Conservation (phyloP, 2,113 vertebrate species). For the Panthera leo region DNA sequence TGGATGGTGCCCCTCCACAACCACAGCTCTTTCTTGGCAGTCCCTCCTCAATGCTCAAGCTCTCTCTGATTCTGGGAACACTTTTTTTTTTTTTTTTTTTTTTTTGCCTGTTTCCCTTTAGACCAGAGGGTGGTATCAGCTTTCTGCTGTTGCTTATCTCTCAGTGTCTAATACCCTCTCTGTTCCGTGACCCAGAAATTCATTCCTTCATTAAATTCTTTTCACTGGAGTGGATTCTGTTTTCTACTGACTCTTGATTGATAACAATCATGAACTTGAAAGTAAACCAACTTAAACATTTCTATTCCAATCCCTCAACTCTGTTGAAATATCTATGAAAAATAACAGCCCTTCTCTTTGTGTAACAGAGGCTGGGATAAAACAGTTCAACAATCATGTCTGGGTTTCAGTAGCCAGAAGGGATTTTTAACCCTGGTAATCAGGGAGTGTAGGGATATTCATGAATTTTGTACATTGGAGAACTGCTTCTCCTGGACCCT, state of each 20-base stretch:
- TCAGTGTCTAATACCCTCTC: not conserved
- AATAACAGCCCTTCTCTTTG: not conserved
- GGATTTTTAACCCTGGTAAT: not conserved
- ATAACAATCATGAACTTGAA: conserved; percentile 4
- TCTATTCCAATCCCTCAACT: not conserved
- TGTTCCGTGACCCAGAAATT: not conserved
- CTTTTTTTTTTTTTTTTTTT: not conserved
- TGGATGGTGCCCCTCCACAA: not conserved
- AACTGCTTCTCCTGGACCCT: not conserved
- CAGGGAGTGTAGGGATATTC: not conserved
- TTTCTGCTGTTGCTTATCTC: not conserved
- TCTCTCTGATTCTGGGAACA: not conserved
- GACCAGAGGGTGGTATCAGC: not conserved
- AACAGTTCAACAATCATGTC: not conserved
- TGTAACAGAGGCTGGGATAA: not conserved
- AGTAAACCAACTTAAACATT: not conserved
- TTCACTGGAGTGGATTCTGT: not conserved
- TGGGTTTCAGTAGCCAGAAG: not conserved
- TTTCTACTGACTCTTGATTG: not conserved
- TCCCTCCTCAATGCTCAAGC: not conserved
- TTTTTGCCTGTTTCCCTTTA: not conserved
- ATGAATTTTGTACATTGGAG: not conserved
- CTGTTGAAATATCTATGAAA: not conserved
- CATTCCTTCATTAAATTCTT: not conserved
- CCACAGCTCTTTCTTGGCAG: not conserved